A percentile compares a stretch with the other conserved stretches of the same genome.
Conservation (phyloP, 2,888 invertebrate species). For the Chironomus riparius region DNA sequence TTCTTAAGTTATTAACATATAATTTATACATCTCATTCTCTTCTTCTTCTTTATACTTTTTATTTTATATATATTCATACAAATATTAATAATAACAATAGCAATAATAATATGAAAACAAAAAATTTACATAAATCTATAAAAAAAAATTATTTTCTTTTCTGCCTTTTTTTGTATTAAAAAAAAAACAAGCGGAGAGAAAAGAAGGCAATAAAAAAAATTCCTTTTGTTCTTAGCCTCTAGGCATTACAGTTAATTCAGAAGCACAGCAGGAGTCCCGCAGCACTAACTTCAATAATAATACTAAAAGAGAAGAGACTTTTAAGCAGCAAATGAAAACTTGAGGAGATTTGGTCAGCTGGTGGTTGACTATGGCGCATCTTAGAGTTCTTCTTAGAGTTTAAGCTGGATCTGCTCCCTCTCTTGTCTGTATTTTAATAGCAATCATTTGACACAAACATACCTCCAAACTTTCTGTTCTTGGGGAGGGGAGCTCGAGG, state of each 20-base stretch:
- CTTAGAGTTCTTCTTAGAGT: too few species aligned
- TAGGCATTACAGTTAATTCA: slow-evolving; percentile 53
- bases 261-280: slow-evolving; percentile 61
- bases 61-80: neutral
- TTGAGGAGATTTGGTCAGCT: too few species aligned
- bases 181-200: neutral
- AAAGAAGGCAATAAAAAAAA: slow-evolving; percentile 19
- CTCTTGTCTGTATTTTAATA: too few species aligned
- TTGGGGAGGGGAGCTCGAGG: too few species aligned
- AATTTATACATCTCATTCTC: neutral
- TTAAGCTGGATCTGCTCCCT: too few species aligned
- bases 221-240: slow-evolving; percentile 53
- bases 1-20: neutral
- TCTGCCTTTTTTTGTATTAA: slow-evolving; percentile 8
- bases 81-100: neutral
- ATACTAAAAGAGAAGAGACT: neutral
- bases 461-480: too few species aligned
- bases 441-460: too few species aligned
- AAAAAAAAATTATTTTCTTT: neutral
- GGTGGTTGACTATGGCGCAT: too few species aligned
- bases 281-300: slow-evolving; percentile 34
- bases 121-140: slow-evolving; percentile 24
- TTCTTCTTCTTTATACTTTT: neutral
- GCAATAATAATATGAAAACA: neutral
- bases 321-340: too few species aligned